These are phyloP conservation scores for Nymphicus hollandicus DNA, from an alignment of 2,113 vertebrate species.

Conservation along the genomic window DNA sequence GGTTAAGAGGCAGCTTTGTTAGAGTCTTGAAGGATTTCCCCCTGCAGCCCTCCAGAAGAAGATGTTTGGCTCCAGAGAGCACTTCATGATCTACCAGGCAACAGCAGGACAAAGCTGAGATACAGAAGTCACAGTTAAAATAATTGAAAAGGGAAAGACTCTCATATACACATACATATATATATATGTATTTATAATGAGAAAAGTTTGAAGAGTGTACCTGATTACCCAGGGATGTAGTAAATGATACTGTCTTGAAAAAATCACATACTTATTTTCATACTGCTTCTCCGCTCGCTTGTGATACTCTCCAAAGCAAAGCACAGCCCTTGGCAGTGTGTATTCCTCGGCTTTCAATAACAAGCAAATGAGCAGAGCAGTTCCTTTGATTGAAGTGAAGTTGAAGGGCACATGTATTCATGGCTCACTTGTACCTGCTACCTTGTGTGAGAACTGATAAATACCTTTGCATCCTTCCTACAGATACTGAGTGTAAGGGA, in stretches of 20 bases:
- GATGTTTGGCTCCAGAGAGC: not conserved
- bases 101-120: not conserved
- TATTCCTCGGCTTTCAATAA: rapidly evolving
- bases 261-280: not conserved
- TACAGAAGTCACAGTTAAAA: not conserved
- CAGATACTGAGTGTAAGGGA: not conserved
- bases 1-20: not conserved
- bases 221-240: not conserved
- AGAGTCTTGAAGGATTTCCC: not conserved
- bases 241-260: not conserved
- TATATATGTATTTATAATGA: not conserved
- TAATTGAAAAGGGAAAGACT: not conserved
- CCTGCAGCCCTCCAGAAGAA: not conserved
- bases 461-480: not conserved
- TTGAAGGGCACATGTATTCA: not conserved
- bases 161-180: too few relatives aligned
- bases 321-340: not conserved
- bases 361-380: not conserved
- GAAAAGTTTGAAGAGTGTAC: not conserved
- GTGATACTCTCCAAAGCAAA: not conserved
- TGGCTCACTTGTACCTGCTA: not conserved
- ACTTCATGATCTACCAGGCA: not conserved
- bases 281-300: not conserved
- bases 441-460: not conserved
- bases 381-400: not conserved